Base-by-base conservation (phyloP, 2,113 vertebrate species). In the Osmerus mordax region DNA sequence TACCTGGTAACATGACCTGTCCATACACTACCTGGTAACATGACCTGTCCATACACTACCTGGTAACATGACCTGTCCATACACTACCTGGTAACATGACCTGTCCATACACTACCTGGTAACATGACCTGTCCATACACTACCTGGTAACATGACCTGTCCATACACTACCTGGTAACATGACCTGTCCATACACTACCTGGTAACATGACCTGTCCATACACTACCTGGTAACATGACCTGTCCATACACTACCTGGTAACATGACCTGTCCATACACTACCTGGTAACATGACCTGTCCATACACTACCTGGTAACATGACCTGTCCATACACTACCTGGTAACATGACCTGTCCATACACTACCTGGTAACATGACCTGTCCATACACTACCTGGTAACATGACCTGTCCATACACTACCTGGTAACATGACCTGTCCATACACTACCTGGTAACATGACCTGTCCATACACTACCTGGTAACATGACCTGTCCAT, bases 401-500 rank as follows among this genome's bases (percentile, higher is more conserved):
- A 55, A 55, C 18, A 13, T n/a, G 21, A 21, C 3, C 8, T 13
- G 12, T 29, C 60, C 9, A 29, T 28, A 62, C 60, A 62, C 12
- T 62, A 59, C 58, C 58, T 59, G 19, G 19, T 59, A 62, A 62
- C 7, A 62, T 25, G 11, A 32, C 36, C 36, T 9, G 4, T 41
- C 36, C 36, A 56, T 41, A 6, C 32, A 52, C 47, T 68, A 12
- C 7, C 60, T 15, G 21, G 25, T 28, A 61, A 61, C 28, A 62
- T 25, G 3, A 62, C 13, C 23, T 15, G 12, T 23, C 21, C 23
- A 13, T 59, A 59, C 58, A 41, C 8, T 41, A 41, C 36, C 36
- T n/a, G 54, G 54, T 16, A 55, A 55, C 18, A 13, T n/a, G 21
- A 21, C 12, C 92, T 98, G 6, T 9, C 36, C 36, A 41, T 41